Conservation (phyloP, 2,797 vertebrate genomes). For the Lycodopsis pacificus region DNA sequence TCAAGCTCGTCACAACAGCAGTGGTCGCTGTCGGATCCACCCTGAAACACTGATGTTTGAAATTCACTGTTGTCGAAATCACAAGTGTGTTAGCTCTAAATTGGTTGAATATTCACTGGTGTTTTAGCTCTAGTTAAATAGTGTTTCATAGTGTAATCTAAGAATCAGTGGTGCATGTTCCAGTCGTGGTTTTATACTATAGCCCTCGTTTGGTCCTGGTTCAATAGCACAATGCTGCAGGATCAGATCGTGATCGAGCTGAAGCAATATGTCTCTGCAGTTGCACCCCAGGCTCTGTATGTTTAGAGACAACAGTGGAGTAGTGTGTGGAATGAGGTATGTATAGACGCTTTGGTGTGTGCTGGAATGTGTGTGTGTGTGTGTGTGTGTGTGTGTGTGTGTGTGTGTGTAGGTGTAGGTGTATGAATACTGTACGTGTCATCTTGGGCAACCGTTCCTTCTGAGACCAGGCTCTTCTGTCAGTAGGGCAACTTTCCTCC, state of each 20-base stretch:
- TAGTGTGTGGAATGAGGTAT: background rate
- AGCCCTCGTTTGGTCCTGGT: background rate
- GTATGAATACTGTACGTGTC: conserved; percentile 17
- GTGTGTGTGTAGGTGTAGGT: conserved; percentile 1
- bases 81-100: background rate
- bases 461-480: conserved; percentile 24
- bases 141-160: background rate
- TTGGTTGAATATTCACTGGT: background rate
- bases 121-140: background rate
- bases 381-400: background rate
- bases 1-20: background rate
- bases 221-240: background rate
- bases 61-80: background rate
- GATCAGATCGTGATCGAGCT: background rate
- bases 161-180: background rate
- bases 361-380: too few species aligned
- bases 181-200: background rate
- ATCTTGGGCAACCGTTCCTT: conserved; percentile 34
- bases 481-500: conserved; percentile 11
- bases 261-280: background rate
- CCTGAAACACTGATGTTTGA: background rate
- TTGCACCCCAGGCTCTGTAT: background rate
- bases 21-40: background rate
- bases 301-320: background rate
- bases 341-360: background rate